Evolutionary conservation across 1,140 invertebrate genomes (phyloP), one percentile per base, ranked within the genome.

Genomic region (Eriocheir sinensis): DNA sequence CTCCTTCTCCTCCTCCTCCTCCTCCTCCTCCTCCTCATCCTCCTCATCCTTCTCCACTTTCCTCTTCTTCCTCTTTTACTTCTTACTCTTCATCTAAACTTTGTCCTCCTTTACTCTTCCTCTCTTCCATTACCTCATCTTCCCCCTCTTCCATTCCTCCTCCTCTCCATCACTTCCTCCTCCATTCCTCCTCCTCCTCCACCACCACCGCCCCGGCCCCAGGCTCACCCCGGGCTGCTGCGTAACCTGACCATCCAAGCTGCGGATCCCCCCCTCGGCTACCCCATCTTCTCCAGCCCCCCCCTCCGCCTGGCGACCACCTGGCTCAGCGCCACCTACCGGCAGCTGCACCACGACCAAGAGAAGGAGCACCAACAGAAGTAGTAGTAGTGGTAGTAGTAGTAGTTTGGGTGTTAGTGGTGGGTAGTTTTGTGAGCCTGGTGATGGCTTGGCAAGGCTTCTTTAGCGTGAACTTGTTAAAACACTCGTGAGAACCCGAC

Each of bases 251-350:
- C 97, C 17, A 97, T 97, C 8, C 97, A 97, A 96, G 97, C 97
- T 83, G 97, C 97, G 36, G 97, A 97, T 96, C 97, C 97, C 89
- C 97, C 97, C 4, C 96, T 97, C 0, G 97, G 97, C 1, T 97
- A 97, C 96, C 97, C 97, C 2, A 97, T 97, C 80, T 97, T 96
- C 95, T 96, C 97, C 21, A 95, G 93, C 32, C 95, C 94, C 41
- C 94, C 96, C 3, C 34, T 96, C 12, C 94, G 95, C 32, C 40
- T 94, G 30, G 93, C 93, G 32, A 32, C 91, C 21, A 38, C 86
- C n/a, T 94, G 93, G 95, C 72, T 94, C 83, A 93, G 85, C 44
- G 83, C 91, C 9, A 93, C 95, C 48, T 96, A 96, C 94, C 21
- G 96, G 94, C 27, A 93, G 17, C 40, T 93, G 30, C 53, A 90